A percentile compares a stretch with the other conserved stretches of the same genome.
phyloP scores from a whole-genome alignment of 1,140 invertebrate genomes.

The Zaprionus gabonicus region DNA sequence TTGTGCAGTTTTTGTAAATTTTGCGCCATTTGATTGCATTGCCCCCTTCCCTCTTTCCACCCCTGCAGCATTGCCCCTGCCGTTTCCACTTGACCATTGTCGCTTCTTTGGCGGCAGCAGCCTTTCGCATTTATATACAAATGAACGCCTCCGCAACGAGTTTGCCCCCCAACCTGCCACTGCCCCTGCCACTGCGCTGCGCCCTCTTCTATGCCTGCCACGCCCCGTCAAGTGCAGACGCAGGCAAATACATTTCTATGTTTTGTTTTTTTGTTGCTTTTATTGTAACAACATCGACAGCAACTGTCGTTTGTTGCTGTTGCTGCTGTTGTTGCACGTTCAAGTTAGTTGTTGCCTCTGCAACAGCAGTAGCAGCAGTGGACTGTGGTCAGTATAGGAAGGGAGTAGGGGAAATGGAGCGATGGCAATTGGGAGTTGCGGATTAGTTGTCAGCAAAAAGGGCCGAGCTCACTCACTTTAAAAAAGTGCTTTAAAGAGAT shows the following conservation, averaged over 20 bases:
- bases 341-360: slow-evolving; percentile 44
- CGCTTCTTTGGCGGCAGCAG: slow-evolving; percentile 68
- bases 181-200: background rate
- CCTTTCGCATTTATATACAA: slow-evolving; percentile 74
- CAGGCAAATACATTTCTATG: slow-evolving; percentile 75
- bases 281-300: slow-evolving; percentile 69
- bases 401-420: background rate
- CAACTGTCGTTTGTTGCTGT: slow-evolving; percentile 62
- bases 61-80: slow-evolving; percentile 11
- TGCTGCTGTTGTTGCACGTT: slow-evolving; percentile 75
- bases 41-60: background rate
- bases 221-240: slow-evolving; percentile 77
- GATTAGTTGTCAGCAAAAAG: slow-evolving; percentile 48
- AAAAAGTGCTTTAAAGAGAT: background rate
- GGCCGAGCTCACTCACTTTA: background rate
- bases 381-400: slow-evolving; percentile 4
- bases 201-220: slow-evolving; percentile 28
- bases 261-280: slow-evolving; percentile 41
- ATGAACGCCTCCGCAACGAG: slow-evolving; percentile 71
- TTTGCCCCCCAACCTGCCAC: background rate
- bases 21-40: slow-evolving; percentile 82
- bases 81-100: slow-evolving; percentile 74
- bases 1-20: slow-evolving; percentile 77
- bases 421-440: slow-evolving; percentile 25
- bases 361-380: background rate